phyloP scores from a whole-genome alignment of 2,888 invertebrate species.

The Terebella lapidaria region DNA sequence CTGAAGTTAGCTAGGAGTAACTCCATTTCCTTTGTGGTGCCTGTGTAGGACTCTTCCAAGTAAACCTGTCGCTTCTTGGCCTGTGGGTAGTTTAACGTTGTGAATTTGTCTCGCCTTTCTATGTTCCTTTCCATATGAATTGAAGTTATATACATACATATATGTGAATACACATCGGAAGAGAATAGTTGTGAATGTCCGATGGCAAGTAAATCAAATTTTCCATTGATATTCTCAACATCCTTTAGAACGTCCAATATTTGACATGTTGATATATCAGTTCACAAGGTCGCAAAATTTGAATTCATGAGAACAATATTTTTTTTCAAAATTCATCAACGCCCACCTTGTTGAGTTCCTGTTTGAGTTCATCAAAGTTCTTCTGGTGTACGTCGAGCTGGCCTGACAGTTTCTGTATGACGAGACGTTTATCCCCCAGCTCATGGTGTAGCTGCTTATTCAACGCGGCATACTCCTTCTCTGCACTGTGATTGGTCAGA shows the following conservation, averaged over 20 bases:
- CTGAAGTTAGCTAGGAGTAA: slow-evolving; percentile 37
- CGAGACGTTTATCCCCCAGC: slow-evolving; percentile 43
- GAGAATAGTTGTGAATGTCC: no score
- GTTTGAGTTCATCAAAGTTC: slow-evolving; percentile 48
- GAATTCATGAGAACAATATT: no score
- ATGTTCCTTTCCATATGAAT: no score
- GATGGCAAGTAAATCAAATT: no score
- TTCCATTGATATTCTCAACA: no score
- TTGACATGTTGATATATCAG: no score
- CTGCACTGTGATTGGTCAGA: slow-evolving; percentile 34
- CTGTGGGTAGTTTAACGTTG: slow-evolving; percentile 26
- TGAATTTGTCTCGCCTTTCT: no score
- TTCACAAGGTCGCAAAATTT: no score
- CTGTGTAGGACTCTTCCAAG: slow-evolving; percentile 47
- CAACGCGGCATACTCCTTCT: slow-evolving; percentile 39
- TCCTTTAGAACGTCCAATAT: no score
- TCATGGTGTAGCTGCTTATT: slow-evolving; percentile 40
- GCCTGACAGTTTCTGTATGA: slow-evolving; percentile 42
- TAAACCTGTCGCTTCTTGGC: slow-evolving; percentile 46
- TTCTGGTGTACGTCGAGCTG: slow-evolving; percentile 48
- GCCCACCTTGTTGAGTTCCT: slow-evolving; percentile 45
- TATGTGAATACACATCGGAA: no score
- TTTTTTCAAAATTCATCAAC: no score
- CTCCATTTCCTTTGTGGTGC: slow-evolving; percentile 42
- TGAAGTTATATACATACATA: no score